Evolutionary conservation across 2,888 invertebrate species (phyloP), one percentile per base, ranked within the genome.

Genomic region (Conus canariensis): DNA sequence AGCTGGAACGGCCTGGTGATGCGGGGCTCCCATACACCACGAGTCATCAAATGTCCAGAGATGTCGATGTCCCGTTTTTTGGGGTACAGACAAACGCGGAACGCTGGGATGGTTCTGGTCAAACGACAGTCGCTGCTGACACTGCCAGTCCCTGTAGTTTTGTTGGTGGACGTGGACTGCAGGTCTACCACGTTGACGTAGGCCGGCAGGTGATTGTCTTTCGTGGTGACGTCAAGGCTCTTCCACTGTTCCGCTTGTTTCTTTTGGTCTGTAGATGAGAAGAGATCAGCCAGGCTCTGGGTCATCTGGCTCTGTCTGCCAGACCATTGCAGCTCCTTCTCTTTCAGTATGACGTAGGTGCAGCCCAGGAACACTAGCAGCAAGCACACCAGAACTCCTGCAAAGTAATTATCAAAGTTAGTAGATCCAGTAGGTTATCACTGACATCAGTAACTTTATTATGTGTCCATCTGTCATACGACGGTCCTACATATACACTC

Each of bases 1-100:
- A 85, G 91, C 88, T 94, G 93, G 85, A 94, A 93, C 10, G 93
- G 90, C 85, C 88, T 90, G 12, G 94, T 94, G 90, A 95, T 93
- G 74, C 93, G 91, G 12, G 94, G 95, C 90, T 95, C 95, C 95
- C 95, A 95, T 25, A 95, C 88, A 8, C 95, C 95, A n/a, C 90
- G 91, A 10, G 93, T 85, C 59, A 92, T 88, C 58, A 95, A 90
- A 56, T 93, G 92, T 12, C 90, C 93, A 10, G 95, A 95, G 82
- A 95, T 94, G 90, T 92, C 94, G 64, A 92, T 92, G 90, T 95
- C 95, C 58, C 91, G 85, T 10, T 90, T 88, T 0, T 91, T 88
- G 22, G 93, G 91, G 88, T 95, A 93, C 25, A 94, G 91, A 91
- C 95, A 95, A 45, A 95, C 92, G 22, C 91, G 90, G 90, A 94